Conservation (phyloP, 2,113 vertebrate species). For the Ia io region DNA sequence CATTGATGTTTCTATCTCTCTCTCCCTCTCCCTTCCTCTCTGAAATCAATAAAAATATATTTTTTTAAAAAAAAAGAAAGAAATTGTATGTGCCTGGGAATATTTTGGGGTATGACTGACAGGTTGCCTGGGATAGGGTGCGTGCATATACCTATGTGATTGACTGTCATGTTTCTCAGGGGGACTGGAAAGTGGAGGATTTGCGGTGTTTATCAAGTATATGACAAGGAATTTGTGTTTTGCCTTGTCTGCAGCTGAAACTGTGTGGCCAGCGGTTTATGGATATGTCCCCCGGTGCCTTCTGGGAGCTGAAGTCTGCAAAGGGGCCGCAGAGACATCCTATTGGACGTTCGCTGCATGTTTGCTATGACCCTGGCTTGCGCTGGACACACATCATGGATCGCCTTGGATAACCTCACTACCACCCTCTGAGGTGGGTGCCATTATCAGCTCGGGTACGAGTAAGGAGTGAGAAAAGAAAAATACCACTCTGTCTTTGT, state of each 20-base stretch:
- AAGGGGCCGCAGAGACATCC: neutral
- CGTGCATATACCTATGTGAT: accelerated
- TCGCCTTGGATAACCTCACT: neutral
- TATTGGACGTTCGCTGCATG: no score
- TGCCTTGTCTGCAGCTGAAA: neutral
- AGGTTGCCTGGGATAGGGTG: neutral
- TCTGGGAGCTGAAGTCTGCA: neutral
- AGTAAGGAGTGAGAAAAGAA: neutral
- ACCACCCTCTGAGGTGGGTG: neutral
- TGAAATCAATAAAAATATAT: no score
- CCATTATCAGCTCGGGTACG: accelerated
- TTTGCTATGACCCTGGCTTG: neutral
- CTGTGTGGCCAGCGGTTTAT: neutral
- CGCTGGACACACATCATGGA: no score
- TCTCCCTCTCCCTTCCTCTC: no score
- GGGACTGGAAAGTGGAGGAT: neutral
- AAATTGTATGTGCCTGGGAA: neutral
- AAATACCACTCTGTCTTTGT: neutral
- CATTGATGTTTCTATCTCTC: no score
- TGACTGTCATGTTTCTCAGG: neutral
- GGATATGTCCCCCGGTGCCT: neutral
- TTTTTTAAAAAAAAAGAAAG: neutral
- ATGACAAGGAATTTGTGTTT: neutral
- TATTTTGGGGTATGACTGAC: neutral
- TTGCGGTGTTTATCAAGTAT: neutral